These are phyloP conservation scores for Platysternon megacephalum DNA, from an alignment of 2,113 vertebrate species.

Conservation along the genomic window DNA sequence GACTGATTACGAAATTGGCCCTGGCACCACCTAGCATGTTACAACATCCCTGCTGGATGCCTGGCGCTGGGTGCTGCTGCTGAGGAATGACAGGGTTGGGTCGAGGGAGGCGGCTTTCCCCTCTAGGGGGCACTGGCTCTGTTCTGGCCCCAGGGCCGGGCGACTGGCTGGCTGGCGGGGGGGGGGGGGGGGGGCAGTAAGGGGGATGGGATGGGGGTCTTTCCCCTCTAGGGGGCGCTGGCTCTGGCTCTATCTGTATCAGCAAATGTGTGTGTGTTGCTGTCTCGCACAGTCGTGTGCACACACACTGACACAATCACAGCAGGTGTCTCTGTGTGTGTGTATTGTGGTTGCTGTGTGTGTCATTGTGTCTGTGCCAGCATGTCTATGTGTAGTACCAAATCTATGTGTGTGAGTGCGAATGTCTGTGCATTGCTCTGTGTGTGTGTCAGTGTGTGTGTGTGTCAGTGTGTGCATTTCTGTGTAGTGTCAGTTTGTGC, in stretches of 20 bases:
- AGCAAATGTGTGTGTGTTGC: not conserved
- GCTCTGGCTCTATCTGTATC: not conserved
- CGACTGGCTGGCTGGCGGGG: no score
- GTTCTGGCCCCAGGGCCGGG: not conserved
- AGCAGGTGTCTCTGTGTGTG: not conserved
- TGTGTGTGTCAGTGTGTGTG: not conserved
- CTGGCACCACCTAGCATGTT: not conserved
- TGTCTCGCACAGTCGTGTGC: fast-evolving
- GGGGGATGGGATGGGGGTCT: not conserved
- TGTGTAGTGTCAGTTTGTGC: no score
- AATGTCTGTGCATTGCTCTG: not conserved
- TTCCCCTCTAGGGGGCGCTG: not conserved
- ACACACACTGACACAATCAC: not conserved
- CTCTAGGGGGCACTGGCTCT: not conserved
- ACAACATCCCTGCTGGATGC: not conserved
- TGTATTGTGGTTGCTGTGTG: not conserved
- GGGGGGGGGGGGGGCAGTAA: no score
- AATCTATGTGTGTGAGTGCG: not conserved
- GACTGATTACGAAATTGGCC: not conserved
- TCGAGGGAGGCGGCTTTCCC: not conserved
- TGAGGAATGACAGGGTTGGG: not conserved
- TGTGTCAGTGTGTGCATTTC: no score
- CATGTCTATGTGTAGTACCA: not conserved
- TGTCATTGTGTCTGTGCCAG: not conserved
- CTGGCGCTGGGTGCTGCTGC: not conserved